A percentile compares a stretch with the other conserved stretches of the same genome.
Conservation (phyloP, 2,888 invertebrate genomes). For the Polymixis lichenea region DNA sequence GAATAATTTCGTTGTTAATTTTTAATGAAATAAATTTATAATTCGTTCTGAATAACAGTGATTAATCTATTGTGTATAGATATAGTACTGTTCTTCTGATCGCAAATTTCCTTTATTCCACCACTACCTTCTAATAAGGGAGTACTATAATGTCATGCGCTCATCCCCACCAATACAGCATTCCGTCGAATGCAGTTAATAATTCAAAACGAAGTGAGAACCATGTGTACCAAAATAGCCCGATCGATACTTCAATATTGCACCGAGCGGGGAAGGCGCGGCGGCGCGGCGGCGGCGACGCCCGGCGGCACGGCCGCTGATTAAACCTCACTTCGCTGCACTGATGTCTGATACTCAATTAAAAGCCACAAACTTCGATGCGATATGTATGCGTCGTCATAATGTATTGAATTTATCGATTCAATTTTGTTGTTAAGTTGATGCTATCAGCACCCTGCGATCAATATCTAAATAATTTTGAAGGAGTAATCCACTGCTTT, state of each 20-base stretch:
- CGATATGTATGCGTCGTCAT: neutral
- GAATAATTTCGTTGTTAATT: neutral
- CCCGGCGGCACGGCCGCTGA: neutral
- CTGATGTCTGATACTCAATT: constrained; percentile 3
- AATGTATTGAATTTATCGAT: neutral
- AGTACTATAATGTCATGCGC: neutral
- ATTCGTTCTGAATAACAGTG: constrained; percentile 26
- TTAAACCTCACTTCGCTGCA: constrained; percentile 9
- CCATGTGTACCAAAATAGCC: constrained; percentile 17
- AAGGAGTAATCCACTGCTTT: too few relatives aligned
- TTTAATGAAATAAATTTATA: neutral
- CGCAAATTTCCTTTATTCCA: neutral
- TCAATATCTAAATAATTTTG: too few relatives aligned
- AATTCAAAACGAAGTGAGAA: constrained; percentile 2
- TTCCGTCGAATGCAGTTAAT: neutral
- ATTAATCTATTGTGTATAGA: neutral
- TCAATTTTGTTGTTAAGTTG: neutral
- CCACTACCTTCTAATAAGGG: neutral
- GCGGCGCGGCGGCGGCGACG: too few relatives aligned
- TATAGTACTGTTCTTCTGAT: neutral
- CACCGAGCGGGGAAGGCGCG: constrained; percentile 7
- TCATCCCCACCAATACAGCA: neutral
- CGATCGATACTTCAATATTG: constrained; percentile 33
- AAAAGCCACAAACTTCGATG: neutral
- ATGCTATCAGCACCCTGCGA: neutral